Base-by-base conservation (phyloP, 1,140 invertebrate species). In the Heliconius hermathena region DNA sequence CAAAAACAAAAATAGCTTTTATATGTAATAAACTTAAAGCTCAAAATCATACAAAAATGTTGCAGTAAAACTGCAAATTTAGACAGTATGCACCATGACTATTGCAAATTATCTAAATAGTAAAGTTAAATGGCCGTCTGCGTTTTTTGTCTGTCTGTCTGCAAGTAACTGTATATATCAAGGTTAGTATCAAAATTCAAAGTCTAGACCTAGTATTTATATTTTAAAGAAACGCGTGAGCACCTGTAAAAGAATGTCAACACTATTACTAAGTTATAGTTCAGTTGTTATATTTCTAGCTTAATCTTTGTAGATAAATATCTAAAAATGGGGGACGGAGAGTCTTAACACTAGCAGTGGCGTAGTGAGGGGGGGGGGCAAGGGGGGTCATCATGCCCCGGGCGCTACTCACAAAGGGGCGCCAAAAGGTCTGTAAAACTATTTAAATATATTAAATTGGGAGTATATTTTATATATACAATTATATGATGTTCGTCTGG, bases 121-220 rank as follows among this genome's bases (percentile, higher is more conserved):
- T 82, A 74, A 71, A 49, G 66, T 80, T 83, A 77, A 72, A 82
- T 84, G 77, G 77, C 74, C 66, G 81, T 82, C 83, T 82, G 41
- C 22, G 66, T 79, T 84, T 84, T 82, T 82, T 82, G 71, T 73
- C 78, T 36, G 81, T 82, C 81, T 82, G 81, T 82, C 81, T 82
- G 74, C 57, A 77, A 52, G 33, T 82, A 82, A 82, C 81, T 79
- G 81, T 82, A 71, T 20, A 38, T 22, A 49, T 74, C 38, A 60
- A 82, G 81, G 81, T 82, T 78, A 77, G 29, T 46, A 38, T 41
- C 11, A 13, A 54, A 49, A 74, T 33, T 71, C 18, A 29, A 66
- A 29, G 60, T 79, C 77, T 74, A 79, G 73, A 74, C 9, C 18
- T 60, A 74, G 72, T 46, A 71, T 41, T 29, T 71, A 60, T 22